phyloP scores from a whole-genome alignment of 2,888 invertebrate genomes.

The Artemia sinica region DNA sequence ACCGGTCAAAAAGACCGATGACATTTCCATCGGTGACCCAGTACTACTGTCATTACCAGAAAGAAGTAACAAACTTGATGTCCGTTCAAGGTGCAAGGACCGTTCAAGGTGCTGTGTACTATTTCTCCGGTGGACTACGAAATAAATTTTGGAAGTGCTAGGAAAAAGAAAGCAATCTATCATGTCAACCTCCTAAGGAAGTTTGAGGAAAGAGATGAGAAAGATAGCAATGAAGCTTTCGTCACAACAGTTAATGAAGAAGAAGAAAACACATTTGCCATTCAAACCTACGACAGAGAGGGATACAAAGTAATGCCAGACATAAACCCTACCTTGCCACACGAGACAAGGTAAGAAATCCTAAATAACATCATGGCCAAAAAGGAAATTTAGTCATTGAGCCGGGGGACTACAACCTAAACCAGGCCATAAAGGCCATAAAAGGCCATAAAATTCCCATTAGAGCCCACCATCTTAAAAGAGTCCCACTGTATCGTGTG shows the following conservation, averaged over 20 bases:
- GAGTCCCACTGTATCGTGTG: no score
- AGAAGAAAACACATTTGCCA: constrained; percentile 8
- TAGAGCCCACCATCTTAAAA: no score
- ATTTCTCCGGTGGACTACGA: neutral
- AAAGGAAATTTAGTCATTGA: neutral
- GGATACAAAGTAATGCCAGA: neutral
- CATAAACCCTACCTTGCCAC: constrained; percentile 10
- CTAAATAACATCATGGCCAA: neutral
- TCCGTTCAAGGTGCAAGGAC: neutral
- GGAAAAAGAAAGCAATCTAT: neutral
- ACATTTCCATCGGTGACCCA: neutral
- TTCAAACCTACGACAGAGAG: constrained; percentile 2
- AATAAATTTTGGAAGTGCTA: neutral
- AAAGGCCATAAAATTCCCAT: no score
- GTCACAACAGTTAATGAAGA: neutral
- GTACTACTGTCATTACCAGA: neutral
- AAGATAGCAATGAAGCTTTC: constrained; percentile 7
- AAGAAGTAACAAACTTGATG: neutral
- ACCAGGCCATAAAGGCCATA: no score
- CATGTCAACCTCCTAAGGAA: neutral
- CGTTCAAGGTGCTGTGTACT: neutral
- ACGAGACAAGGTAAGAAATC: neutral
- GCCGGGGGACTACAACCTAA: no score
- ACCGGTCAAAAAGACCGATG: neutral
- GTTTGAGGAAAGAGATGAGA: constrained; percentile 5